Base-by-base conservation (phyloP, 2,888 invertebrate genomes). In the Spodoptera picta region DNA sequence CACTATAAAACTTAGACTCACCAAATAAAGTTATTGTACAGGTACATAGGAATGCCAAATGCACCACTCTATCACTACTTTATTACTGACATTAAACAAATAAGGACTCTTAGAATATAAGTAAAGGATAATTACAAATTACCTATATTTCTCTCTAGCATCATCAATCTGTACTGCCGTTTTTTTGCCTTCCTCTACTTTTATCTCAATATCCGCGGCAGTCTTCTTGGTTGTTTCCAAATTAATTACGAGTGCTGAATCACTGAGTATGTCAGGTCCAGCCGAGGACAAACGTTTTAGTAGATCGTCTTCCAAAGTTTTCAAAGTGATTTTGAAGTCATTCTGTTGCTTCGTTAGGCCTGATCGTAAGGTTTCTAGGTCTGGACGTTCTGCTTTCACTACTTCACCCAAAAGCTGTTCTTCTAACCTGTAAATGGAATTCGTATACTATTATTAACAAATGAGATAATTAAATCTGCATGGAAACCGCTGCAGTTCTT, bases 331-430 rank as follows among this genome's bases (percentile, higher is more conserved):
- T 92, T 99, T 99, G 87, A 98, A 99, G 84, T 98, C 97, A 83
- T 99, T 99, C 86, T 99, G 98, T 85, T 98, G 98, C 83, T 98
- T 97, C 0, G 98, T 99, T 10, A 99, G 94, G 52, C 97, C 96
- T 0, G 97, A 95, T 82, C 98, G 97, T 60, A 97, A 95, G 4
- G 95, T 90, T 92, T 99, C 99, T 65, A 99, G 95, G 88, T 99
- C 99, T 0, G 99, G 98, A 70, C 99, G 95, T 89, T 99, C 99
- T 0, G 97, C 97, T 92, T 98, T 98, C 0, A 99, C 98, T 6
- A 99, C 99, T 90, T 98, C 98, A 7, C 98, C 99, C 31, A 99
- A 90, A 12, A 99, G 92, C 87, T 99, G 99, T 83, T 99, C 99
- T 88, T 99, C 99, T 14, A 99, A 95, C 42, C 96, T 95, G 75